These are phyloP conservation scores for Xenops minutus DNA, from an alignment of 2,797 vertebrate genomes.

Conservation along the genomic window DNA sequence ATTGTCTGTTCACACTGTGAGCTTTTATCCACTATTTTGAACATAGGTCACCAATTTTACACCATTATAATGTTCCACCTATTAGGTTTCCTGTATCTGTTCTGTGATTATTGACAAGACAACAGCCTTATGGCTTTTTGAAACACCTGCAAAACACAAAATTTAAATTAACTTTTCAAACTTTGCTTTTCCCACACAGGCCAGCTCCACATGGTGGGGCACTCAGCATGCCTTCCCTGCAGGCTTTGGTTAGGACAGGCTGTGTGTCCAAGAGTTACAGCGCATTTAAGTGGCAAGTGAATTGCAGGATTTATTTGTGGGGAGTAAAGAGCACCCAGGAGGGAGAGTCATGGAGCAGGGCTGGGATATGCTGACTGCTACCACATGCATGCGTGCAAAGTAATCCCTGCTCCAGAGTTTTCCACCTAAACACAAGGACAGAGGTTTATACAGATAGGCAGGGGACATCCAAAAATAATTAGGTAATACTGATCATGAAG, in stretches of 20 bases:
- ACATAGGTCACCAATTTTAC: neutral
- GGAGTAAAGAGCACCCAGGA: neutral
- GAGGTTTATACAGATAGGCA: neutral
- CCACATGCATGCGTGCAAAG: neutral
- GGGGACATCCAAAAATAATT: neutral
- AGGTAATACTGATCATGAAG: neutral
- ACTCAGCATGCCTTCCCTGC: neutral
- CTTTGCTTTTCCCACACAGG: rapidly evolving
- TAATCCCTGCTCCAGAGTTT: neutral
- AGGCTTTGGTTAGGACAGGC: neutral
- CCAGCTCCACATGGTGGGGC: neutral
- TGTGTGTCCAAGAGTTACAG: rapidly evolving
- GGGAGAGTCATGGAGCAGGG: rapidly evolving
- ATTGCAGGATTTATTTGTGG: neutral
- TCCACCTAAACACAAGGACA: neutral
- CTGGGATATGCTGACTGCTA: neutral
- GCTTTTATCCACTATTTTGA: neutral
- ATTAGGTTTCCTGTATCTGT: neutral
- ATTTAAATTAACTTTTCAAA: neutral
- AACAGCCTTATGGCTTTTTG: neutral
- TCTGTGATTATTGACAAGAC: neutral
- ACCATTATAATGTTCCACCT: neutral
- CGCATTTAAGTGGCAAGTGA: neutral
- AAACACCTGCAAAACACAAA: neutral
- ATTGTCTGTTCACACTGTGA: neutral